Evolutionary conservation across 1,140 invertebrate species (phyloP), one percentile per base, ranked within the genome.

Genomic region (Artemia franciscana): DNA sequence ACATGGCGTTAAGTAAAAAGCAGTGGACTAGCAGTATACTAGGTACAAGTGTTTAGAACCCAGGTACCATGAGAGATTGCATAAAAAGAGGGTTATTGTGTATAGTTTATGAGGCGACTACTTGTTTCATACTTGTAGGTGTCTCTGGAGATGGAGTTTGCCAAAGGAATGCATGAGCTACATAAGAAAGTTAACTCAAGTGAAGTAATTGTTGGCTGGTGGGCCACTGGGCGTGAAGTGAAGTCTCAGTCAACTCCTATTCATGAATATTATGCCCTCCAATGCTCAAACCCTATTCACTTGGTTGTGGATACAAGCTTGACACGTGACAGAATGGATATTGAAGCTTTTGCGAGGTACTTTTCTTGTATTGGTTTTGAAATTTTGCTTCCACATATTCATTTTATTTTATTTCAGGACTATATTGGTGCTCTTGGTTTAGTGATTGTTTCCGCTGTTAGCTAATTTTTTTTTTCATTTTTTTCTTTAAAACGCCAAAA

Each of bases 161-260:
- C 92, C 0, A 84, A 88, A 77, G 91, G 92, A 69, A 84, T 96
- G 70, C 94, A 87, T 71, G 91, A 96, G 68, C 76, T 96, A 23
- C 93, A 96, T 73, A 82, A 84, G 65, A 84, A 90, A 71, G 91
- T 96, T 0, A 93, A 93, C 72, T 79, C 86, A 2, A 82, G 81
- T 62, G 91, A 96, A 77, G 83, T 80, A 66, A 92, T 96, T 70
- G 88, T 97, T 61, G 91, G 93, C 21, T 97, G 93, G 93, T 97
- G 87, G 86, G 92, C 91, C 1, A 96, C 91, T 5, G 92, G 93
- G 59, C 84, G 86, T 67, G 91, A 95, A 74, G 90, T 98, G 4
- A 95, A 91, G 1, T 91, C 88, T 70, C 91, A 96, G 75, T 95
- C 91, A 9, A 90, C 91, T 0, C 84, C 95, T 24, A 96, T 98